Evolutionary conservation across 1,140 invertebrate genomes (phyloP), one percentile per base, ranked within the genome.

Genomic region (Hylyphantes graminicola): DNA sequence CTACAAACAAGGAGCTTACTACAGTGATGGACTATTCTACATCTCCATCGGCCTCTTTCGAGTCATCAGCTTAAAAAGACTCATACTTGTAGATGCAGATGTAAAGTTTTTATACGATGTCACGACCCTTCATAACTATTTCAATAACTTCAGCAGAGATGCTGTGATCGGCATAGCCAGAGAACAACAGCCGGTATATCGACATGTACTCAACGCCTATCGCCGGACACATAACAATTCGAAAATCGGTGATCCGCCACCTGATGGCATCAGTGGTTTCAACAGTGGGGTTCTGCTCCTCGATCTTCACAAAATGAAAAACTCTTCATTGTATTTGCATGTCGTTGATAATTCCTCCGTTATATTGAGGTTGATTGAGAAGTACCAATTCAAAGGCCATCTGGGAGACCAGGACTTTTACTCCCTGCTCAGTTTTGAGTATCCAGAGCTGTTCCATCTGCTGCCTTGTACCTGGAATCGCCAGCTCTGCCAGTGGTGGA

Each of bases 331-430:
- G 15, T 94, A 93, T 85, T 90, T 92, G 83, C 88, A 91, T 13
- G 89, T 94, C 64, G 87, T 94, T 10, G 91, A 89, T 21, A 90
- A 91, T 55, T 89, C 92, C 15, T 91, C 89, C 84, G 9, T 55
- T 17, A 90, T 95, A 17, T 87, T 91, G 48, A 89, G 91, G 63
- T 89, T 95, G 78, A 92, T 93, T 3, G 87, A 92, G 12, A 95
- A 95, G 88, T 96, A 95, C 90, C 89, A 90, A 51, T 92, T 92
- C 73, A 88, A 93, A 90, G 95, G 95, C 10, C 94, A 96, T 89
- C 90, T 97, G 19, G 95, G 95, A 6, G 95, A 96, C 89, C 95
- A 96, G 90, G 95, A 96, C 90, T 96, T 95, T 89, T 97, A 95
- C 88, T 95, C 95, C 0, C 88, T 97, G 48, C 86, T 96, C 8